These are phyloP conservation scores for Patiria miniata DNA, from an alignment of 35 echinoderm and acorn worm species.

Conservation along the genomic window DNA sequence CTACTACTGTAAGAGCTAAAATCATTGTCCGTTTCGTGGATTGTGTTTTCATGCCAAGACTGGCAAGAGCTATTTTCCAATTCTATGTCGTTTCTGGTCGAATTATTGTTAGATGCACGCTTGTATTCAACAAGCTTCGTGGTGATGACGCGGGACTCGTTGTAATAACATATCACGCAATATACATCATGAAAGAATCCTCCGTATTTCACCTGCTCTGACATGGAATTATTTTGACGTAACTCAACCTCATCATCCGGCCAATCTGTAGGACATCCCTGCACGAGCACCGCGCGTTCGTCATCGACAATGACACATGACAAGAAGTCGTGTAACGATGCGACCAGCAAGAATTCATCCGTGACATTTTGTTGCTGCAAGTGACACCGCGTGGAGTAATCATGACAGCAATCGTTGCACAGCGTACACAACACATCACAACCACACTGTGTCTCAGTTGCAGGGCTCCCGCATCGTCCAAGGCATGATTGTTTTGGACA, in stretches of 20 bases:
- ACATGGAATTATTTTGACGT: neutral
- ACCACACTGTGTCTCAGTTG: neutral
- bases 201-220: neutral
- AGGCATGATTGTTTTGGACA: neutral
- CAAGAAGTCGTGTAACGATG: neutral
- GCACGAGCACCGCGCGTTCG: neutral
- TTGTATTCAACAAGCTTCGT: neutral
- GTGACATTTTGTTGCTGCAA: neutral
- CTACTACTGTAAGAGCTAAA: no score
- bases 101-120: no score
- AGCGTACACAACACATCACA: neutral
- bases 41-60: no score
- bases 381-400: neutral
- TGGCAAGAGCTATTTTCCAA: no score
- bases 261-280: neutral
- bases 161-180: neutral
- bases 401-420: neutral
- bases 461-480: neutral
- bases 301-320: neutral
- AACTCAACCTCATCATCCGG: neutral
- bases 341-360: neutral
- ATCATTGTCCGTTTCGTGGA: no score
- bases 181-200: neutral
- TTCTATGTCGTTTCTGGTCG: no score
- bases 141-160: neutral